Evolutionary conservation across 2,113 vertebrate genomes (phyloP).

Genomic region (Dasyornis broadbenti): DNA sequence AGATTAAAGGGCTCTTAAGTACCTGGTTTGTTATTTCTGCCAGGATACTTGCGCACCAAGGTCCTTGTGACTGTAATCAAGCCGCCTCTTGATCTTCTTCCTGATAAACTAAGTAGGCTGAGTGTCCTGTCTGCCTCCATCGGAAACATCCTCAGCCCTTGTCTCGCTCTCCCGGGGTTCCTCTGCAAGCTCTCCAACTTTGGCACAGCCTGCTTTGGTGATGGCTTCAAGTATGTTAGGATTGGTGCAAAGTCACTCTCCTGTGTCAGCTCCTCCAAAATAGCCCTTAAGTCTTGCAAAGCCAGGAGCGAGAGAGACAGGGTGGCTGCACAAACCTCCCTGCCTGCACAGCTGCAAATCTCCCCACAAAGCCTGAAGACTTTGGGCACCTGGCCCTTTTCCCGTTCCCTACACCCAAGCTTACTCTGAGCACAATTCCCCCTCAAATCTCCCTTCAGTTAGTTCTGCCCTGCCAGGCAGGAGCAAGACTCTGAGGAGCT

Average conservation of each 20-base stretch:
- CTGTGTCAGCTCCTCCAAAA: not conserved
- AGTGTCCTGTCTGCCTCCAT: conserved; percentile 14
- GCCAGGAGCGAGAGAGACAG: not conserved
- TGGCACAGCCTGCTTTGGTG: not conserved
- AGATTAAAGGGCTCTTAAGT: conserved; percentile 55
- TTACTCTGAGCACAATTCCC: not conserved
- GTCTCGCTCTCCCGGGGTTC: fast-evolving
- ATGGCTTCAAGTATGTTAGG: not conserved
- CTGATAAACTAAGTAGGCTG: conserved; percentile 32
- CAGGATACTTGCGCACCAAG: not conserved
- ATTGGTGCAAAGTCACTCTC: not conserved
- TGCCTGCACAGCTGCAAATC: not conserved
- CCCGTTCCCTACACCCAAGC: not conserved
- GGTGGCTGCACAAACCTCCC: not conserved
- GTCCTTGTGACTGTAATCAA: conserved; percentile 57
- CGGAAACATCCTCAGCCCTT: not conserved
- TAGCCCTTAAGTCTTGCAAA: not conserved
- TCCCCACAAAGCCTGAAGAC: not conserved
- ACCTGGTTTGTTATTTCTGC: conserved; percentile 52
- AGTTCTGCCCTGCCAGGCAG: fast-evolving
- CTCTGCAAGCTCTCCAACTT: not conserved
- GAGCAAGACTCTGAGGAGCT: not conserved
- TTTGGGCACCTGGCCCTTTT: not conserved
- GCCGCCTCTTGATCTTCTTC: conserved; percentile 47
- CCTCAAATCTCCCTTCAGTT: not conserved